These are phyloP conservation scores for Diacarnus erythraeanus DNA, from an alignment of 37 sponge, comb jelly and placozoan species.

Conservation along the genomic window DNA sequence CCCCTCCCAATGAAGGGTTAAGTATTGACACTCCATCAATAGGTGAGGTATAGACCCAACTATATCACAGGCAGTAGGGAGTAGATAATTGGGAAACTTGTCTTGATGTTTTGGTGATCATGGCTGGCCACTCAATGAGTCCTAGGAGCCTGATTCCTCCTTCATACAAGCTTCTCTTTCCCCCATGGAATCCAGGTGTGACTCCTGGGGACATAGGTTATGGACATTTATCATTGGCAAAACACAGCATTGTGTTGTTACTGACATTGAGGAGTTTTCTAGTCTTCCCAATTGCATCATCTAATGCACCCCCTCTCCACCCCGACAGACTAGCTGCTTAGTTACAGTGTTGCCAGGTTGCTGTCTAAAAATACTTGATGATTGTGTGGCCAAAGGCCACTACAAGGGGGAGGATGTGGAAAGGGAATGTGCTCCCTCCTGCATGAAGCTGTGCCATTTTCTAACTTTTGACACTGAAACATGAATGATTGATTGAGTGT, in stretches of 20 bases:
- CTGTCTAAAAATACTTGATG: no score
- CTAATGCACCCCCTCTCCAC: slow-evolving; percentile 69
- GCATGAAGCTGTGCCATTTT: no score
- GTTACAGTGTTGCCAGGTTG: no score
- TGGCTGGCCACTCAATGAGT: slow-evolving; percentile 65
- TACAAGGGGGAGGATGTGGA: no score
- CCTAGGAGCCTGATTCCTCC: slow-evolving; percentile 70
- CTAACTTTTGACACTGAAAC: no score
- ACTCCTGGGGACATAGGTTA: slow-evolving; percentile 35
- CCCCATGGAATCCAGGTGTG: slow-evolving; percentile 48
- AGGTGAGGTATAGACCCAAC: slow-evolving; percentile 23
- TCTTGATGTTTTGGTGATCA: slow-evolving; percentile 28
- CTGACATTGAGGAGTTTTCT: slow-evolving; percentile 39
- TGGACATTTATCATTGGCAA: slow-evolving; percentile 74
- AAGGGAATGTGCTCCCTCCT: no score
- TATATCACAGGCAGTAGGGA: slow-evolving; percentile 65
- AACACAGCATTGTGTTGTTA: slow-evolving; percentile 75
- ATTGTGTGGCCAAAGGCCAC: no score
- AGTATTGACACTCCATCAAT: slow-evolving; percentile 67
- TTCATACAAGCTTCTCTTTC: slow-evolving; percentile 45
- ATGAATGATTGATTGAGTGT: no score
- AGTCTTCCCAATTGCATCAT: slow-evolving; percentile 49
- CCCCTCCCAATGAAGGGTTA: slow-evolving; percentile 37
- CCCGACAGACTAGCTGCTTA: no score
- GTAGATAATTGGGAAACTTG: slow-evolving; percentile 43